Evolutionary conservation across 2,888 invertebrate genomes (phyloP), one percentile per base, ranked within the genome.

Genomic region (Panopea generosa): DNA sequence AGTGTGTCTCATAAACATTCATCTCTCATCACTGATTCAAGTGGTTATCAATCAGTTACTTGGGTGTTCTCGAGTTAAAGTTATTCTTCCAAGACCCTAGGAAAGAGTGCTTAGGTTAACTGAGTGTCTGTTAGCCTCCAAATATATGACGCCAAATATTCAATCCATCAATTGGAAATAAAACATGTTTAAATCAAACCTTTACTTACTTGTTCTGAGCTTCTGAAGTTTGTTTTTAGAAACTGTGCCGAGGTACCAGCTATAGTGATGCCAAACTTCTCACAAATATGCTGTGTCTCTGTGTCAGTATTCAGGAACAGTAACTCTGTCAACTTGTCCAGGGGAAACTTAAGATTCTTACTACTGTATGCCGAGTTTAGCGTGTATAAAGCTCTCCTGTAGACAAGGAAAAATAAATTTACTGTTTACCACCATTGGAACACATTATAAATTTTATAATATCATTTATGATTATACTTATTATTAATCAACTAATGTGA

Each of bases 281-380:
- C 65, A 70, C 76, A 76, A 16, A 80, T 22, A 2, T 27, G 27
- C 45, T 80, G 80, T 2, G 76, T 38, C 40, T 80, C 80, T 9
- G 76, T 76, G 43, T 76, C 72, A 2, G 70, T 76, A 26, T 80
- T 80, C 47, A 72, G 26, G 57, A 55, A 57, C 53, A 80, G 27
- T 26, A 76, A 61, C 38, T 69, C 53, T 60, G 61, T 76, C 40
- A 80, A 27, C 40, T 73, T 76, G n/a, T 60, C 57, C 16, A 80
- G 55, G 0, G 88, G 87, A 50, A 78, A 86, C 26, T 70, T 76
- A 9, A 74, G 78, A 52, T 79, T 80, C 52, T 85, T 87, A 47
- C 86, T 85, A 67, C 82, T 85, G 77, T 81, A 87, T 2, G 77
- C 89, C 16, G 74, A 55, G 20, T 82, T 83, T 77, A 88, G 77